phyloP scores from a whole-genome alignment of 2,888 invertebrate genomes.

The Apotomis capreana region DNA sequence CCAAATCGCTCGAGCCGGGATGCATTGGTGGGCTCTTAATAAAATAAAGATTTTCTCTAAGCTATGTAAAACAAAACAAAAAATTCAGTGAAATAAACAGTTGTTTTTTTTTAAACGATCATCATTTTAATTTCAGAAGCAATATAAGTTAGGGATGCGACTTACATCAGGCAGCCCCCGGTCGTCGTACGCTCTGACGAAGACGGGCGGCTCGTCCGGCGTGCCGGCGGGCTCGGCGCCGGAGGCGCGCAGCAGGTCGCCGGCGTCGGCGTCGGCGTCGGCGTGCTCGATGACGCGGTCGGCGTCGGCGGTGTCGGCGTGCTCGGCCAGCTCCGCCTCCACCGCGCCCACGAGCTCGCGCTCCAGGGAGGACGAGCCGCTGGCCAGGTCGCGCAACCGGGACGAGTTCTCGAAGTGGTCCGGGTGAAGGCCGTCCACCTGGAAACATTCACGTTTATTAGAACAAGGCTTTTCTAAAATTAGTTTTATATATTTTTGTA shows the following conservation, averaged over 20 bases:
- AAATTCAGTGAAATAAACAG: no score
- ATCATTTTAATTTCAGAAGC: no score
- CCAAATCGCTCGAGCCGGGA: no score
- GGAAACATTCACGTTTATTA: slow-evolving; percentile 3
- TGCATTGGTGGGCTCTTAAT: no score
- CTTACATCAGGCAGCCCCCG: slow-evolving; percentile 69
- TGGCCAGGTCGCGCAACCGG: slow-evolving; percentile 60
- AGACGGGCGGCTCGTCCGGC: slow-evolving; percentile 70
- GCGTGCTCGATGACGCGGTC: slow-evolving; percentile 24
- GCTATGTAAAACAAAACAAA: no score
- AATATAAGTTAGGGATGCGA: no score
- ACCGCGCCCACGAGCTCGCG: slow-evolving; percentile 62
- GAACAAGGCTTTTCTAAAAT: not conserved
- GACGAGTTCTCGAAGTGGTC: slow-evolving; percentile 67
- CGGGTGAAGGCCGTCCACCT: slow-evolving; percentile 72
- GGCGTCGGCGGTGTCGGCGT: not conserved
- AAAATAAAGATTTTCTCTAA: no score
- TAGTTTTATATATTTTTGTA: no score
- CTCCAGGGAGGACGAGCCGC: slow-evolving; percentile 73
- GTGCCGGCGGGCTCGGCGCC: slow-evolving; percentile 53
- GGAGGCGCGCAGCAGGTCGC: not conserved
- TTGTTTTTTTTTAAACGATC: no score
- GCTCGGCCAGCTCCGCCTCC: slow-evolving; percentile 36
- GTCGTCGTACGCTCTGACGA: slow-evolving; percentile 68
- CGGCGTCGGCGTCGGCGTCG: not conserved